Percentiles rank a stretch among this genome's conserved stretches.
These are phyloP conservation scores for Mizuhopecten yessoensis DNA, from an alignment of 1,140 invertebrate genomes.

Conservation along the genomic window DNA sequence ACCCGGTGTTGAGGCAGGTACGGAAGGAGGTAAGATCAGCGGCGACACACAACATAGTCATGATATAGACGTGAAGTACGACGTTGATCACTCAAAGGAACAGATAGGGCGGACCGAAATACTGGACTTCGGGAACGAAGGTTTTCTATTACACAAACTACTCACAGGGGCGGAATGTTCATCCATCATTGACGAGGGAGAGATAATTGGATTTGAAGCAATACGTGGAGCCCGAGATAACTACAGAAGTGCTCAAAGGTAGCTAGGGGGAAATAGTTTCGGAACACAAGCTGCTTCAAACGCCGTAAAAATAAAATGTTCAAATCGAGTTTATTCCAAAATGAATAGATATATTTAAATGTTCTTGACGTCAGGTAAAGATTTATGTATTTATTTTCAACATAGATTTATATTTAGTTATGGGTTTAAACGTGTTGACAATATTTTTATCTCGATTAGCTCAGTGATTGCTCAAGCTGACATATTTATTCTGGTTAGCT, in stretches of 20 bases:
- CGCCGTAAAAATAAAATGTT: too few relatives aligned
- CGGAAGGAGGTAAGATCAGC: slow-evolving; percentile 64
- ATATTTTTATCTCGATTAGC: too few relatives aligned
- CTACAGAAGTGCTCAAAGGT: slow-evolving; percentile 75
- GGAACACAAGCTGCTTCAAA: too few relatives aligned
- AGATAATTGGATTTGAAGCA: slow-evolving; percentile 70
- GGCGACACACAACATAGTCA: slow-evolving; percentile 54
- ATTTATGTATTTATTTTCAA: too few relatives aligned
- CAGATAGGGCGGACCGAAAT: slow-evolving; percentile 65
- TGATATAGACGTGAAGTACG: slow-evolving; percentile 42
- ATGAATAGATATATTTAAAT: too few relatives aligned
- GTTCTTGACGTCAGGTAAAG: too few relatives aligned
- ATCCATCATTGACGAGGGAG: slow-evolving; percentile 69
- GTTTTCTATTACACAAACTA: slow-evolving; percentile 72
- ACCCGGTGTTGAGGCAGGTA: slow-evolving; percentile 64
- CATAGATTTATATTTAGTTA: too few relatives aligned
- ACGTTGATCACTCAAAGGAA: not conserved
- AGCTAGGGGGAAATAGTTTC: too few relatives aligned
- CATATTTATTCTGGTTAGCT: too few relatives aligned
- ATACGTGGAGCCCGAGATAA: slow-evolving; percentile 65
- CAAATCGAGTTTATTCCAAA: too few relatives aligned
- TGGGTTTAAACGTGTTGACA: too few relatives aligned
- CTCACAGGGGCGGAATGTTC: slow-evolving; percentile 69
- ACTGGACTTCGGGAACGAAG: slow-evolving; percentile 74
- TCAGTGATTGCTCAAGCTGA: too few relatives aligned